Evolutionary conservation across 2,888 invertebrate species (phyloP).

Genomic region (Andrena camellia): DNA sequence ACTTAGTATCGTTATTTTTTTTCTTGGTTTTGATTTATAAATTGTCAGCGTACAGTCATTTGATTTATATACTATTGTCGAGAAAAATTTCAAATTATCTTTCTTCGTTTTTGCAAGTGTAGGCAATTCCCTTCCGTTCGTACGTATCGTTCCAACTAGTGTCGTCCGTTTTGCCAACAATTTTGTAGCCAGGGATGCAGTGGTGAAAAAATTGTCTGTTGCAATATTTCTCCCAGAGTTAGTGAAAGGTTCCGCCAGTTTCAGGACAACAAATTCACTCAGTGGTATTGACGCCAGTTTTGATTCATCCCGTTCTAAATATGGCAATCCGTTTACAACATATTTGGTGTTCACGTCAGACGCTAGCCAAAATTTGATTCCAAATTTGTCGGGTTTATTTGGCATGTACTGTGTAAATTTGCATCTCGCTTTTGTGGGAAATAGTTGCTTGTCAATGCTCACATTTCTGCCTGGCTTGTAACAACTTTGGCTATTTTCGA

Average conservation of each 20-base stretch:
- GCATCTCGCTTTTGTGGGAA: no score
- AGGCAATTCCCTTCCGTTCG: neutral
- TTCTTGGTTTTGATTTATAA: constrained; percentile 20
- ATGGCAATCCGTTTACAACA: constrained; percentile 4
- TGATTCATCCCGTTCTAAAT: constrained; percentile 1
- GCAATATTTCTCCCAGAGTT: constrained; percentile 11
- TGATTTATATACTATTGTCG: constrained; percentile 3
- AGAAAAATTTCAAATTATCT: constrained; percentile 4
- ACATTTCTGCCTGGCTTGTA: no score
- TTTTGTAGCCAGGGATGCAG: neutral
- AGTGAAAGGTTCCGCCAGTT: neutral
- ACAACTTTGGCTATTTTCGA: no score
- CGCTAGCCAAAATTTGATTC: no score
- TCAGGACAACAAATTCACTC: constrained; percentile 13
- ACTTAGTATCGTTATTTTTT: constrained; percentile 9
- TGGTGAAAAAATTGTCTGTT: constrained; percentile 24
- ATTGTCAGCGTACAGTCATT: constrained; percentile 21
- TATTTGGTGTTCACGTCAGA: neutral
- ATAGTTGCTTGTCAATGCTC: no score
- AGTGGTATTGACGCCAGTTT: constrained; percentile 1
- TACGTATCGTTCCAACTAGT: neutral
- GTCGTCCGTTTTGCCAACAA: constrained; percentile 10
- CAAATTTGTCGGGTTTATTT: no score
- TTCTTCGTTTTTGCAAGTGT: constrained; percentile 1
- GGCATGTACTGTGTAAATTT: no score